Percentiles rank a stretch among this genome's conserved stretches.
Evolutionary conservation across 1,140 invertebrate species (phyloP).

Genomic region (Hirudo medicinalis): DNA sequence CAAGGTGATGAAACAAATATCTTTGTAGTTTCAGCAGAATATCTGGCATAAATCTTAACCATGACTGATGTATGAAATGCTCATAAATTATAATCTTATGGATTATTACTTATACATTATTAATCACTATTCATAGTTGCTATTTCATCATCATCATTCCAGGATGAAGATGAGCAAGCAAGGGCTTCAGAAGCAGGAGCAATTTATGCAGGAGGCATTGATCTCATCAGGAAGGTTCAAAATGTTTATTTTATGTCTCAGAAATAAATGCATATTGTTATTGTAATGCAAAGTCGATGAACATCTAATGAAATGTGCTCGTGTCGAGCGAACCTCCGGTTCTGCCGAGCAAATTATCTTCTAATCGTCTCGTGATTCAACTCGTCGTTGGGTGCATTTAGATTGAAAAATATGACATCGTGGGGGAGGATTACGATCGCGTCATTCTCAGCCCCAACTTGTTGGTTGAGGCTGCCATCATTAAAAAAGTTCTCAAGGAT

Average conservation of each 20-base stretch:
- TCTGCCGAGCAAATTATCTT: too few relatives aligned
- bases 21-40: not conserved
- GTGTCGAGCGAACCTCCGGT: too few relatives aligned
- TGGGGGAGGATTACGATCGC: conserved; percentile 19
- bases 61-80: not conserved
- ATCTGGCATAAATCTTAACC: not conserved
- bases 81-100: not conserved
- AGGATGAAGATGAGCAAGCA: conserved; percentile 19
- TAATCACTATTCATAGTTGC: too few relatives aligned
- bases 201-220: conserved; percentile 16
- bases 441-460: conserved; percentile 19
- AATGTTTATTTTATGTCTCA: too few relatives aligned
- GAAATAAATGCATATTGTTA: too few relatives aligned
- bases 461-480: conserved; percentile 17
- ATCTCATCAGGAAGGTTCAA: conserved; percentile 15
- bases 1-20: not conserved
- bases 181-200: conserved; percentile 15
- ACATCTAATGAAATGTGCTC: too few relatives aligned
- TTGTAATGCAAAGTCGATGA: too few relatives aligned
- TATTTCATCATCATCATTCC: not conserved
- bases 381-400: not conserved
- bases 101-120: not conserved
- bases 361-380: too few relatives aligned
- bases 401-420: conserved; percentile 19
- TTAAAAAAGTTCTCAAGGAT: conserved; percentile 21